Conservation (phyloP, 2,113 vertebrate genomes). For the Camarhynchus parvulus region DNA sequence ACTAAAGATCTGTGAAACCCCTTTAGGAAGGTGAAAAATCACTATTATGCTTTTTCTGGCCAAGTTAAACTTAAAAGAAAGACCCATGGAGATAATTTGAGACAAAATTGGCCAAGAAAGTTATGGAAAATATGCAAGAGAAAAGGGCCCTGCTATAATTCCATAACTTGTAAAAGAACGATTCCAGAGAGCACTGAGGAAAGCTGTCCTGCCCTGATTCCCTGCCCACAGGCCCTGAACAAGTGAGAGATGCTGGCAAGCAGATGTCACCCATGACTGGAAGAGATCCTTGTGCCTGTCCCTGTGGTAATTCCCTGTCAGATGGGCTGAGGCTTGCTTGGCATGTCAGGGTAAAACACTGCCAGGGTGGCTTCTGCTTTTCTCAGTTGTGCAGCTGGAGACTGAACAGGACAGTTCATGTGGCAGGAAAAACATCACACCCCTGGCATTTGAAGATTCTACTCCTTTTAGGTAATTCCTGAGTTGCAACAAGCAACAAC, state of each 20-base stretch:
- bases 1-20: neutral
- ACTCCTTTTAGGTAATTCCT: neutral
- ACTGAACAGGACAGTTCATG: neutral
- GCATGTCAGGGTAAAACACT: neutral
- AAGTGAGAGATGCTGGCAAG: neutral
- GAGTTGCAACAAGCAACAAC: neutral
- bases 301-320: neutral
- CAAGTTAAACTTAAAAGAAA: neutral
- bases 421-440: neutral
- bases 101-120: neutral
- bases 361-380: neutral
- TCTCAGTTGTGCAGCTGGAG: neutral
- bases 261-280: neutral
- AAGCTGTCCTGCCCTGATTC: neutral
- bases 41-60: neutral
- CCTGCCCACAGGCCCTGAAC: neutral
- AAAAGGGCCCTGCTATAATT: neutral
- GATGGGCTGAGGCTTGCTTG: neutral
- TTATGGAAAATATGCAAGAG: neutral
- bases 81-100: neutral
- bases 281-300: neutral
- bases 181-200: neutral
- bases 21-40: neutral
- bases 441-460: neutral
- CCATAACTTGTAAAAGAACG: neutral